These are phyloP conservation scores for Anneissia japonica DNA, from an alignment of 35 echinoderm and acorn worm species.

Conservation along the genomic window DNA sequence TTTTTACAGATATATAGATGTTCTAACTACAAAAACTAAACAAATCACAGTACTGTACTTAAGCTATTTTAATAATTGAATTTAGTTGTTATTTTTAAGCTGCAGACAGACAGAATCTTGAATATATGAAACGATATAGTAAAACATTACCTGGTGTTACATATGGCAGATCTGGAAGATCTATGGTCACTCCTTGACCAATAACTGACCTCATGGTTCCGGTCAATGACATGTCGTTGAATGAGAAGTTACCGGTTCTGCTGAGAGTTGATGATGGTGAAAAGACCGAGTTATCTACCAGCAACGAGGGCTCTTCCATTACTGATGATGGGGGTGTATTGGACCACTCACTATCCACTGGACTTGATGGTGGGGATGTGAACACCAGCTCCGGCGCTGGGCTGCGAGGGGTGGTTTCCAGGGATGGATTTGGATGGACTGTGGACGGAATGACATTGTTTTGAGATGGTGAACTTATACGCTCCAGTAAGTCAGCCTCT, in stretches of 20 bases:
- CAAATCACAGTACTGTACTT: too few species aligned
- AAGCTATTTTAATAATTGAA: too few species aligned
- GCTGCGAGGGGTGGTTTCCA: background rate
- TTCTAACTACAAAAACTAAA: too few species aligned
- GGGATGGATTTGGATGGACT: background rate
- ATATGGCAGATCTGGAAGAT: constrained; percentile 70
- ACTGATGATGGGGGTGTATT: background rate
- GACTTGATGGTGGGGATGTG: constrained; percentile 11
- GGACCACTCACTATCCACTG: background rate
- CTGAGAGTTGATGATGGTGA: constrained; percentile 40
- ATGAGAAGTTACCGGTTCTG: constrained; percentile 56
- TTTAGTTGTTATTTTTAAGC: too few species aligned
- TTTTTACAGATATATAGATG: too few species aligned
- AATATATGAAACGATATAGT: too few species aligned
- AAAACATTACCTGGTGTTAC: constrained; percentile 61
- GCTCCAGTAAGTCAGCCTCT: constrained; percentile 72
- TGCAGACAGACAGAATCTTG: too few species aligned
- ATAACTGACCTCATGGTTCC: constrained; percentile 52
- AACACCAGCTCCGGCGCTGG: constrained; percentile 5
- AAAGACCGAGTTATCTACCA: background rate
- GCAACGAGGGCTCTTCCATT: background rate
- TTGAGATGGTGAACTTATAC: background rate
- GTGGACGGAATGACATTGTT: background rate
- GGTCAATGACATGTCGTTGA: constrained; percentile 57
- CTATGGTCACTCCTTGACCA: constrained; percentile 40